Evolutionary conservation across 2,113 vertebrate genomes (phyloP).

Genomic region (Panurus biarmicus): DNA sequence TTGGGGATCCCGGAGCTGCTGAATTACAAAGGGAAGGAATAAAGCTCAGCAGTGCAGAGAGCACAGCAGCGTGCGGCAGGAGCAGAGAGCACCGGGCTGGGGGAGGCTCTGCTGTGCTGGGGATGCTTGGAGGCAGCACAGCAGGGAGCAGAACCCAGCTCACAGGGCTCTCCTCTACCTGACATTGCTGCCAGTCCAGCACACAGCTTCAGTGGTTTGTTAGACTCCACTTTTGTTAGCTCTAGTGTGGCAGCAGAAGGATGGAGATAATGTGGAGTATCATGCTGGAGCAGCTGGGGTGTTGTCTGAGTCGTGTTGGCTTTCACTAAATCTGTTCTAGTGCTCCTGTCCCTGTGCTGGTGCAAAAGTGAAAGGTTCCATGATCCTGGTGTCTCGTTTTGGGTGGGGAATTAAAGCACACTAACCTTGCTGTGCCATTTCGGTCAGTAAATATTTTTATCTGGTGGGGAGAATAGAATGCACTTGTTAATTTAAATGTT

Average conservation of each 20-base stretch:
- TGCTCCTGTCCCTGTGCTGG: not conserved
- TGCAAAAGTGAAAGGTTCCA: not conserved
- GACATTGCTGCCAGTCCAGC: not conserved
- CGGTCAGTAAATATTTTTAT: not conserved
- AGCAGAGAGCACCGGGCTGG: rapidly evolving
- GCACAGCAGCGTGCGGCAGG: not conserved
- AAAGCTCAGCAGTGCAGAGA: not conserved
- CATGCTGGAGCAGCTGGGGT: not conserved
- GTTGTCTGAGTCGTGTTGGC: not conserved
- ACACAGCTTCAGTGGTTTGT: not conserved
- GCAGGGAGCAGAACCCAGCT: not conserved
- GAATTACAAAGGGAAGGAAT: not conserved
- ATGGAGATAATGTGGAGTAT: not conserved
- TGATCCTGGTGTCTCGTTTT: not conserved
- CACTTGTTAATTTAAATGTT: not conserved
- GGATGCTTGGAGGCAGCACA: not conserved
- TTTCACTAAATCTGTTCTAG: not conserved
- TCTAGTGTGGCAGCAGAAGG: not conserved
- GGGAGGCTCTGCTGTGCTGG: not conserved
- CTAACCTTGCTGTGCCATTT: not conserved
- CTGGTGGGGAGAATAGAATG: not conserved
- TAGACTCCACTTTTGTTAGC: rapidly evolving
- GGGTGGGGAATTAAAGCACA: not conserved
- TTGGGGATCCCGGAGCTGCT: not conserved
- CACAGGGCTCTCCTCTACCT: rapidly evolving